Evolutionary conservation across 2,888 invertebrate species (phyloP).

Genomic region (Agonopterix subpropinquella): DNA sequence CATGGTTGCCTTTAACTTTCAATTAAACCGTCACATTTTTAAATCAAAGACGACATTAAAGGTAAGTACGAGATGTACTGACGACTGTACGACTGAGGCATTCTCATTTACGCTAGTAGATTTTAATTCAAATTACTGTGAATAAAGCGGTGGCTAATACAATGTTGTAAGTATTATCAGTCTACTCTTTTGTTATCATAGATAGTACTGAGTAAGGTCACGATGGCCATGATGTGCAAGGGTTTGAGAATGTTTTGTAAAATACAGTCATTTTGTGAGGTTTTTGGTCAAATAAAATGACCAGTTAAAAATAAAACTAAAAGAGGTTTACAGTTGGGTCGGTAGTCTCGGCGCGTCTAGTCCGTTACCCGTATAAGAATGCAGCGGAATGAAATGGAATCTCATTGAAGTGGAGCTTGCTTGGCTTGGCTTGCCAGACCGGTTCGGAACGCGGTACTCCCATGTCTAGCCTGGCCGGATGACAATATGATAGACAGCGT

Average conservation of each 20-base stretch:
- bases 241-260: constrained; percentile 29
- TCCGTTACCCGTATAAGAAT: constrained; percentile 71
- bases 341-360: constrained; percentile 42
- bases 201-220: constrained; percentile 36
- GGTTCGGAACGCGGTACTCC: constrained; percentile 34
- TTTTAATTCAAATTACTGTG: too few species aligned
- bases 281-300: constrained; percentile 21
- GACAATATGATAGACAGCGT: constrained; percentile 62
- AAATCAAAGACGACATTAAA: too few species aligned
- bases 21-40: too few species aligned
- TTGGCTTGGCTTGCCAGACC: constrained; percentile 37
- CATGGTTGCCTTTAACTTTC: neutral
- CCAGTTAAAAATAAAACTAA: constrained; percentile 18
- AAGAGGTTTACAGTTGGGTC: constrained; percentile 30
- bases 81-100: too few species aligned
- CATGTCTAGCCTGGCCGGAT: constrained; percentile 47
- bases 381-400: constrained; percentile 72
- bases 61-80: too few species aligned
- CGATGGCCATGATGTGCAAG: constrained; percentile 16
- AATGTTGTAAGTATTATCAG: constrained; percentile 1
- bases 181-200: neutral
- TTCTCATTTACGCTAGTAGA: too few species aligned
- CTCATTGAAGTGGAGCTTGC: constrained; percentile 66
- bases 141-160: neutral
- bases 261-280: constrained; percentile 31